A percentile compares a stretch with the other conserved stretches of the same genome.
phyloP scores from a whole-genome alignment of 2,888 invertebrate genomes.

The Chromoteleia sp. region DNA sequence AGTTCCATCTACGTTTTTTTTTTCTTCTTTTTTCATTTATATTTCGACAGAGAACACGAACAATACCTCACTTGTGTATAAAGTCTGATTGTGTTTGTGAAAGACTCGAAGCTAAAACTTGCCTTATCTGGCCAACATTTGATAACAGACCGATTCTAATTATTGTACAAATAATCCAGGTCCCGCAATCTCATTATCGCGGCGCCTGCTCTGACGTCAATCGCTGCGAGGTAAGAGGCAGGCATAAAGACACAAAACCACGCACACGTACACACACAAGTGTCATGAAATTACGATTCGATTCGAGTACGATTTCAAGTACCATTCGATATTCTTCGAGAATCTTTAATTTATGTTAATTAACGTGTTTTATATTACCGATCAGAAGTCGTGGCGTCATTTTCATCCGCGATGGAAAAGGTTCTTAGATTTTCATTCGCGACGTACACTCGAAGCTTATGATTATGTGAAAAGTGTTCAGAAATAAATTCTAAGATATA shows the following conservation, averaged over 20 bases:
- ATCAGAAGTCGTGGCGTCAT: neutral
- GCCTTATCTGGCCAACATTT: slow-evolving; percentile 55
- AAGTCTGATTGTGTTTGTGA: slow-evolving; percentile 41
- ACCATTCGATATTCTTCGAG: slow-evolving; percentile 28
- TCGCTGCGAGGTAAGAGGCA: slow-evolving; percentile 55
- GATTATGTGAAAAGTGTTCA: too few relatives aligned
- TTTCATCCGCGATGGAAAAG: neutral
- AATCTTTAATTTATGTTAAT: slow-evolving; percentile 55
- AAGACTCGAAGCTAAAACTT: slow-evolving; percentile 46
- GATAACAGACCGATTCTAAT: slow-evolving; percentile 59
- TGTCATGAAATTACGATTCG: slow-evolving; percentile 49
- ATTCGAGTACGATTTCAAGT: slow-evolving; percentile 40
- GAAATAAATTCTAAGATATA: too few relatives aligned
- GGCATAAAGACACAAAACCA: slow-evolving; percentile 53
- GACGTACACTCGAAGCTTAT: too few relatives aligned
- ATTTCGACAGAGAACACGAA: slow-evolving; percentile 2
- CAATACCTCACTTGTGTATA: slow-evolving; percentile 12
- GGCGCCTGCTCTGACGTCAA: slow-evolving; percentile 64
- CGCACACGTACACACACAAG: slow-evolving; percentile 10
- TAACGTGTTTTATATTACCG: neutral
- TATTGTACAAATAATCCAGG: slow-evolving; percentile 67
- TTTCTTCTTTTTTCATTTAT: slow-evolving; percentile 6
- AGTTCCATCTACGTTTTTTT: neutral
- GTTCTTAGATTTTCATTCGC: neutral
- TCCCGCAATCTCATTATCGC: slow-evolving; percentile 65